Percentiles rank a stretch among this genome's conserved stretches.
Conservation (phyloP, 2,888 invertebrate species). For the Chrysolina oricalcia region DNA sequence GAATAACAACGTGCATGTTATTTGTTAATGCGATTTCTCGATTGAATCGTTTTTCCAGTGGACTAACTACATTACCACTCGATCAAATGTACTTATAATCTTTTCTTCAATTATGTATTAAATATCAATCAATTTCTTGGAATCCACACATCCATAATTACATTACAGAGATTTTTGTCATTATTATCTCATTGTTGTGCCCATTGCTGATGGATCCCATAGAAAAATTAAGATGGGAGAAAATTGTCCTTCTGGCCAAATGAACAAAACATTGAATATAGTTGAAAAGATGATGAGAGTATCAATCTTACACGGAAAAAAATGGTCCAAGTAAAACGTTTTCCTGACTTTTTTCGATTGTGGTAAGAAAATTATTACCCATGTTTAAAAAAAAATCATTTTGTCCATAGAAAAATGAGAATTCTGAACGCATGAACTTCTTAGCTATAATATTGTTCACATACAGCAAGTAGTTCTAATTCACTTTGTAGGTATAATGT, state of each 20-base stretch:
- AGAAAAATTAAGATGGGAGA: background rate
- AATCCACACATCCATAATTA: background rate
- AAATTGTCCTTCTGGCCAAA: background rate
- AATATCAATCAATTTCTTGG: background rate
- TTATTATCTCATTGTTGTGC: background rate
- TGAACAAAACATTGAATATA: no score
- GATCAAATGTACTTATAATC: background rate
- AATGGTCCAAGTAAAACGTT: no score
- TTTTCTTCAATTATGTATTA: background rate
- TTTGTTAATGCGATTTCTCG: constrained; percentile 13
- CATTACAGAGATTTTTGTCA: background rate
- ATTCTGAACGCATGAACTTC: no score
- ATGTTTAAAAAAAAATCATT: no score
- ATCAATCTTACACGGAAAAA: no score
- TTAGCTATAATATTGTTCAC: no score
- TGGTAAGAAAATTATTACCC: no score
- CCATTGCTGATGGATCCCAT: background rate
- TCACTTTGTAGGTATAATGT: no score
- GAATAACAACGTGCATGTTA: constrained; percentile 21
- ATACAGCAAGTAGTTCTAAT: no score
- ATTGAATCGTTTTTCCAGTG: constrained; percentile 2
- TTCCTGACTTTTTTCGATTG: no score
- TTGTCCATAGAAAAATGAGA: no score
- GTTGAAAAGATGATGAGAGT: no score
- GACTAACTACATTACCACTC: background rate